Evolutionary conservation across 1,140 invertebrate genomes (phyloP).

Genomic region (Eriocheir sinensis): DNA sequence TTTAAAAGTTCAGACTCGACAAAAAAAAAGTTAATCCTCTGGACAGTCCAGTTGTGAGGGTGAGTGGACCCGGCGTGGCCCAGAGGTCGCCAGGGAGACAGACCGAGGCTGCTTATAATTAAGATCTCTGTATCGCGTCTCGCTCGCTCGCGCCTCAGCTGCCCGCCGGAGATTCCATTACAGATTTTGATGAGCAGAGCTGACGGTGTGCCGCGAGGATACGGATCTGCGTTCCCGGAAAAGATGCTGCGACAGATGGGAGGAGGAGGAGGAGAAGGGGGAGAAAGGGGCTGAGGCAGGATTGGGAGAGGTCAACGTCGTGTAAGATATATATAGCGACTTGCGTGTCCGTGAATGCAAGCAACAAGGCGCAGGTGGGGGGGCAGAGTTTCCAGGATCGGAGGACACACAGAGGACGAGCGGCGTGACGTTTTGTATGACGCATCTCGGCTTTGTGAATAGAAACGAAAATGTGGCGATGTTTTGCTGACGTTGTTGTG

Average conservation of each 20-base stretch:
- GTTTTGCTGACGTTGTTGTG: too few relatives aligned
- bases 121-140: too few relatives aligned
- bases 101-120: too few relatives aligned
- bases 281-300: neutral
- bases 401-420: neutral
- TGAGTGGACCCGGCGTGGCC: too few relatives aligned
- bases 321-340: neutral
- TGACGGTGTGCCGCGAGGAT: neutral
- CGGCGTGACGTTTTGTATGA: too few relatives aligned
- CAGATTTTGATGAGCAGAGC: neutral
- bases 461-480: too few relatives aligned
- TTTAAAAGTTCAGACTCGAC: too few relatives aligned
- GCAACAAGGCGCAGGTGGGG: neutral
- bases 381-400: neutral
- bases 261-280: neutral
- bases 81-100: too few relatives aligned
- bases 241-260: neutral
- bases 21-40: too few relatives aligned
- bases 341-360: neutral
- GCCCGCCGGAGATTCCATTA: neutral
- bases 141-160: constrained; percentile 2
- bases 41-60: too few relatives aligned
- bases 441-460: too few relatives aligned
- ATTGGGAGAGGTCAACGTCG: neutral
- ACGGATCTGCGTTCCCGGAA: neutral